Evolutionary conservation across 2,113 vertebrate species (phyloP), one percentile per base, ranked within the genome.

Genomic region (Rissa tridactyla): DNA sequence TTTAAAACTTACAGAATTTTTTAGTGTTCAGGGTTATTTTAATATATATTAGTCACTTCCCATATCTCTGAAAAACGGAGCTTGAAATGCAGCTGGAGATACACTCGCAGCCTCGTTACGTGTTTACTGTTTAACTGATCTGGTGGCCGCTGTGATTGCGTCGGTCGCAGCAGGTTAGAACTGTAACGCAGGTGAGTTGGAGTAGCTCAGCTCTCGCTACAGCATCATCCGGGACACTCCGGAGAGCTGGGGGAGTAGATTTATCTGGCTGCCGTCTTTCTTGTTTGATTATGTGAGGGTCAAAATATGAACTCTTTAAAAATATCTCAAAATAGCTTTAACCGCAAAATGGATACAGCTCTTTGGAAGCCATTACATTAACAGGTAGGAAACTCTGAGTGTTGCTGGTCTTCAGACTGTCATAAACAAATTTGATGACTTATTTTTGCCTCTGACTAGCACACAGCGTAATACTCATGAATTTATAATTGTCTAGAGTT

Each of bases 301-400:
- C 80, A 92, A 38, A 94, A 77, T 79, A 86, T 3, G 80, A 94
- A 78, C 47, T 52, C 29, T 58, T 60, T 12, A 25, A 49, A 82
- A 80, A 58, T 51, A 40, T 6, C 88, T 85, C 54, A 88, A 92
- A 94, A 86, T 93, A 92, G 57, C 86, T 79, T 78, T 79, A n/a
- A 34, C 44, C 46, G 21, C 30, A 44, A 87, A 78, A 88, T 69
- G 70, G 80, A 52, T 84, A 13, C 44, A 64, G 73, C 72, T 71
- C 12, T 91, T 76, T 69, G 65, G 77, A 82, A 94, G 81, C 86
- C 36, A 7, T 87, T 65, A 40, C 69, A 49, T 68, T 78, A 76
- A 72, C 85, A 86, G 80, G 83, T 84, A 91, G 91, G 92, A 96
- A 95, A 91, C 40, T 91, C 96, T 96, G 91, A 94, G 83, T 65